A percentile compares a stretch with the other conserved stretches of the same genome.
phyloP scores from a whole-genome alignment of 2,113 vertebrate genomes.

The Athene noctua region DNA sequence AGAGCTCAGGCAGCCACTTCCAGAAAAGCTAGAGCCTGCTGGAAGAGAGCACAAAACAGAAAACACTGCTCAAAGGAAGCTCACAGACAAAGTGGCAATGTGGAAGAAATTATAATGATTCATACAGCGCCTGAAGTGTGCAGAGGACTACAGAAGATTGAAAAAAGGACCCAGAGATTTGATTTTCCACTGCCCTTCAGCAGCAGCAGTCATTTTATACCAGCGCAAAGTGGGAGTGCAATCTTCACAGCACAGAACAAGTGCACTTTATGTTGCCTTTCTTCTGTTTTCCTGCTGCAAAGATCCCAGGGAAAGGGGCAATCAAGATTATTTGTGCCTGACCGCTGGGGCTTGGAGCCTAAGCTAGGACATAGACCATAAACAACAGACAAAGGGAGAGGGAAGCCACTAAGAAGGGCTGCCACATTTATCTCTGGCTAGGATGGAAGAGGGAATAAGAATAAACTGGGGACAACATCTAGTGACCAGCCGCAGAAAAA shows the following conservation, averaged over 20 bases:
- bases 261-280: slow-evolving; percentile 1
- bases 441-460: neutral
- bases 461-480: neutral
- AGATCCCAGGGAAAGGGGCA: neutral
- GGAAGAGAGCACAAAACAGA: neutral
- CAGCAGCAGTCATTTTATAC: slow-evolving; percentile 1
- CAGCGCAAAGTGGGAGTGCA: neutral
- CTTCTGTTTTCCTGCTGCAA: neutral
- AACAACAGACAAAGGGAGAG: slow-evolving; percentile 12
- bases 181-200: slow-evolving; percentile 22
- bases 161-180: slow-evolving; percentile 17
- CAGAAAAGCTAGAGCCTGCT: slow-evolving; percentile 28
- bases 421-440: neutral
- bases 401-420: neutral
- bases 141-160: neutral
- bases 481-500: neutral
- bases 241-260: neutral
- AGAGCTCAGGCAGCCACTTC: slow-evolving; percentile 42
- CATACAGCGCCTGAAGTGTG: neutral
- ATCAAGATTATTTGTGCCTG: slow-evolving; percentile 20
- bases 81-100: slow-evolving; percentile 11
- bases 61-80: neutral
- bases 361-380: neutral
- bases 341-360: neutral
- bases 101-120: slow-evolving; percentile 53